Conservation (phyloP, 2,888 invertebrate genomes). For the Plagiodera versicolora region DNA sequence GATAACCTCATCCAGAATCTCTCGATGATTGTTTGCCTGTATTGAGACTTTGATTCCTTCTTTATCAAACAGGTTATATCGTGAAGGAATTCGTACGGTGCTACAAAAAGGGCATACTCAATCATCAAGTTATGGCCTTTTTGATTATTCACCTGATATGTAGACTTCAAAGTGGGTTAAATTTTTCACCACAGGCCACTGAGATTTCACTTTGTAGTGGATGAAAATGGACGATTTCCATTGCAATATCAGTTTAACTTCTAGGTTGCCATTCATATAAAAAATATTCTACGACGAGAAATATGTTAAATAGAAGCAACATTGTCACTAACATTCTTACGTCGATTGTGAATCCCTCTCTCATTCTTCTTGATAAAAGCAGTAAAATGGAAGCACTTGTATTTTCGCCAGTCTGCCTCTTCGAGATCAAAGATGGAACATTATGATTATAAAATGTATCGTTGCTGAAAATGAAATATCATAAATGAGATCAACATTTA, state of each 20-base stretch:
- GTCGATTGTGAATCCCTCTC: constrained; percentile 75
- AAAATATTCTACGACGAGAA: constrained; percentile 55
- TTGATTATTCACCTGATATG: constrained; percentile 46
- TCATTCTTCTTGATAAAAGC: constrained; percentile 70
- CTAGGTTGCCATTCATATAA: constrained; percentile 60
- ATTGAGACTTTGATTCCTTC: constrained; percentile 65
- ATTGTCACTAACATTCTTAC: constrained; percentile 44
- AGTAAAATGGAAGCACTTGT: constrained; percentile 64
- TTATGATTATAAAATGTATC: constrained; percentile 61
- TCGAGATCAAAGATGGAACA: constrained; percentile 60
- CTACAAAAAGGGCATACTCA: constrained; percentile 45
- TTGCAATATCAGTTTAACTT: constrained; percentile 67
- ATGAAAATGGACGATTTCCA: constrained; percentile 74
- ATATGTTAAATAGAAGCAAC: background rate
- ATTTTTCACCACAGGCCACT: constrained; percentile 61
- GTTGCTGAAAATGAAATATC: constrained; percentile 51
- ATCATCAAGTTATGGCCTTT: background rate
- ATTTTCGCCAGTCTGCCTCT: constrained; percentile 68
- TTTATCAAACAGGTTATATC: constrained; percentile 70
- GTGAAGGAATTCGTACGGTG: constrained; percentile 73
- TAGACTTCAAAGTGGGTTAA: constrained; percentile 51
- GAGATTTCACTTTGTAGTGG: constrained; percentile 65
- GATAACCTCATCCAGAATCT: constrained; percentile 67
- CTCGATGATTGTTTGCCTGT: constrained; percentile 67
- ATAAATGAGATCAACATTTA: background rate